A percentile compares a stretch with the other conserved stretches of the same genome.
These are phyloP conservation scores for Chelonia mydas DNA, from an alignment of 2,797 vertebrate genomes.

Conservation along the genomic window DNA sequence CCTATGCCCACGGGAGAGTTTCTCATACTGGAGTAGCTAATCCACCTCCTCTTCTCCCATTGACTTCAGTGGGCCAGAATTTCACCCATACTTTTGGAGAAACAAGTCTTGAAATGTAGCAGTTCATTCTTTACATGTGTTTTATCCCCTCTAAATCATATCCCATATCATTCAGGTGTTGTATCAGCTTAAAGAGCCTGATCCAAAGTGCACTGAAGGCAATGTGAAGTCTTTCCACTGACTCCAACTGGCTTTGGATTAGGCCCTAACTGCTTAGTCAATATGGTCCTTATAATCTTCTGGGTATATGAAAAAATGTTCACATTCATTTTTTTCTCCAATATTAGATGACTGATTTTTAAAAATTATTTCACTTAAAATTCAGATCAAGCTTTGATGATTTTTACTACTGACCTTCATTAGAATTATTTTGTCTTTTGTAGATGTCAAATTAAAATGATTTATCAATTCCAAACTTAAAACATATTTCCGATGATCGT, in stretches of 20 bases:
- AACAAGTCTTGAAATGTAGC: neutral
- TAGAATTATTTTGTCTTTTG: conserved; percentile 42
- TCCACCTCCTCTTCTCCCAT: neutral
- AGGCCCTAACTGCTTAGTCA: neutral
- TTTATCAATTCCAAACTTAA: conserved; percentile 53
- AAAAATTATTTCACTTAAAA: conserved; percentile 25
- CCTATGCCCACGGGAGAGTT: neutral
- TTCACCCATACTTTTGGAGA: neutral
- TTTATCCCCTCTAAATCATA: conserved; percentile 1
- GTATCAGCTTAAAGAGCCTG: neutral
- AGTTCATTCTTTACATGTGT: neutral
- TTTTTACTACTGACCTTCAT: conserved; percentile 66
- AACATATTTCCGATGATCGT: conserved; percentile 63
- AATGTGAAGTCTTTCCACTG: neutral
- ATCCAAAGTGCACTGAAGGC: neutral
- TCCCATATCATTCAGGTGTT: neutral
- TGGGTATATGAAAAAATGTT: neutral
- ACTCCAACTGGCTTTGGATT: neutral
- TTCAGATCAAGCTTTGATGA: conserved; percentile 53
- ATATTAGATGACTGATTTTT: neutral
- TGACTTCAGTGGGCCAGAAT: neutral
- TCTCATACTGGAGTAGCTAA: too few relatives aligned
- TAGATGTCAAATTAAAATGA: conserved; percentile 69
- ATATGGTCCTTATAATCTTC: neutral
- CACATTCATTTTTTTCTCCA: neutral